Evolutionary conservation across 2,888 invertebrate species (phyloP).

Genomic region (Caenorhabditis panamensis): DNA sequence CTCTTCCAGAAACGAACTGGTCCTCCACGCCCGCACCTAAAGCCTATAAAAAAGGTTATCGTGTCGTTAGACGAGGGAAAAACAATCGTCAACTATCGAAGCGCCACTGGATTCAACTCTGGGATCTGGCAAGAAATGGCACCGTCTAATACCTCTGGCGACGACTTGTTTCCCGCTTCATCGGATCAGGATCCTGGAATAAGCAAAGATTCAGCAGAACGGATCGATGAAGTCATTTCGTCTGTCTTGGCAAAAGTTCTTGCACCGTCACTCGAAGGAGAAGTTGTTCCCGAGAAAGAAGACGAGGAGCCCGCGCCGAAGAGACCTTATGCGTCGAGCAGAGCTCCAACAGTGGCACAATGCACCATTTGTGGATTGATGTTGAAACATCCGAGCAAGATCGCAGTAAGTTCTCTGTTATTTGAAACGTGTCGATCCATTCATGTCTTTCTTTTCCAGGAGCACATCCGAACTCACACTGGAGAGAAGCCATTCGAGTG

Average conservation of each 20-base stretch:
- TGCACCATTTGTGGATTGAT: conserved; percentile 73
- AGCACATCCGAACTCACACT: conserved; percentile 72
- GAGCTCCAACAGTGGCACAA: conserved; percentile 63
- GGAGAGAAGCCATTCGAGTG: conserved; percentile 73
- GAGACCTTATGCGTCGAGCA: conserved; percentile 23
- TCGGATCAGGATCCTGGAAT: conserved; percentile 2
- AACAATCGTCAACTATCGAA: conserved; percentile 13
- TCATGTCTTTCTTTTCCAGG: conserved; percentile 56
- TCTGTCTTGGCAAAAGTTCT: conserved; percentile 61
- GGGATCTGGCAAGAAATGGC: too few species aligned
- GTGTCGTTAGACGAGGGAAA: not conserved
- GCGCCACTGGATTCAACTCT: too few species aligned
- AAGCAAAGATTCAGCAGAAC: conserved; percentile 1
- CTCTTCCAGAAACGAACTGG: conserved; percentile 65
- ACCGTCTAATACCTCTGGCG: too few species aligned
- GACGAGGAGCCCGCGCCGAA: too few species aligned
- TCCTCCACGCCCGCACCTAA: conserved; percentile 72
- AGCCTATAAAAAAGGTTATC: conserved; percentile 57
- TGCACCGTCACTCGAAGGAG: conserved; percentile 17
- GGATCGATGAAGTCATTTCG: conserved; percentile 71
- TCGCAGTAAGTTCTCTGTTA: conserved; percentile 60
- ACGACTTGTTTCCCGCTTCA: not conserved
- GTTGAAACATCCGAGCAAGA: conserved; percentile 73
- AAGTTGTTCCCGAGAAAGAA: conserved; percentile 1
- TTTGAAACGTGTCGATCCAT: too few species aligned